Percentiles rank a stretch among this genome's conserved stretches.
phyloP scores from a whole-genome alignment of 1,140 invertebrate genomes.

The Drosophila repleta region DNA sequence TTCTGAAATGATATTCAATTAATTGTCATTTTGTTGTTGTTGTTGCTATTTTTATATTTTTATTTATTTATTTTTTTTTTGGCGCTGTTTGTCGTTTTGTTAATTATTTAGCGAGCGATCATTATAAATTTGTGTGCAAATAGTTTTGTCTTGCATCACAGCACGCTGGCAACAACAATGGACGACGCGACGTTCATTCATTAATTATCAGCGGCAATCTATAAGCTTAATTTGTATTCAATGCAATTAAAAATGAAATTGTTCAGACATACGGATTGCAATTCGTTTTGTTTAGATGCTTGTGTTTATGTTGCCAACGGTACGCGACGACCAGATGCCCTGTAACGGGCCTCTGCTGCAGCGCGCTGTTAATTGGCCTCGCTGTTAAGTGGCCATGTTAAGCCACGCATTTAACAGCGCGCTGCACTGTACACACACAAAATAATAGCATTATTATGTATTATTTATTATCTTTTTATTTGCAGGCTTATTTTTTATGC shows the following conservation, averaged over 20 bases:
- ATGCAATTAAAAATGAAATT: constrained; percentile 67
- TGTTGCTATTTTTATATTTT: constrained; percentile 54
- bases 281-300: constrained; percentile 47
- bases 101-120: constrained; percentile 50
- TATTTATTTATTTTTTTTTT: constrained; percentile 36
- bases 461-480: not conserved
- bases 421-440: not conserved
- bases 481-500: constrained; percentile 51
- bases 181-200: constrained; percentile 49
- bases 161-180: constrained; percentile 13
- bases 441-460: constrained; percentile 4
- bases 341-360: too few relatives aligned
- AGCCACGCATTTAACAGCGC: constrained; percentile 11
- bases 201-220: constrained; percentile 73
- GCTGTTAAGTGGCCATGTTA: constrained; percentile 34
- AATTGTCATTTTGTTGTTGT: constrained; percentile 71
- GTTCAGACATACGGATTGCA: constrained; percentile 17
- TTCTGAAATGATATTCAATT: constrained; percentile 69
- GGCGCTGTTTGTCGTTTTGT: constrained; percentile 39
- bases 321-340: not conserved
- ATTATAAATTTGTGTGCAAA: constrained; percentile 11
- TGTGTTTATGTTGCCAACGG: too few relatives aligned
- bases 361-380: constrained; percentile 27
- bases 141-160: constrained; percentile 39
- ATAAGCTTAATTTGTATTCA: constrained; percentile 69